Percentiles rank a stretch among this genome's conserved stretches.
Conservation (phyloP, 37 sponge, comb jelly and placozoan genomes). For the Amphimedon queenslandica region DNA sequence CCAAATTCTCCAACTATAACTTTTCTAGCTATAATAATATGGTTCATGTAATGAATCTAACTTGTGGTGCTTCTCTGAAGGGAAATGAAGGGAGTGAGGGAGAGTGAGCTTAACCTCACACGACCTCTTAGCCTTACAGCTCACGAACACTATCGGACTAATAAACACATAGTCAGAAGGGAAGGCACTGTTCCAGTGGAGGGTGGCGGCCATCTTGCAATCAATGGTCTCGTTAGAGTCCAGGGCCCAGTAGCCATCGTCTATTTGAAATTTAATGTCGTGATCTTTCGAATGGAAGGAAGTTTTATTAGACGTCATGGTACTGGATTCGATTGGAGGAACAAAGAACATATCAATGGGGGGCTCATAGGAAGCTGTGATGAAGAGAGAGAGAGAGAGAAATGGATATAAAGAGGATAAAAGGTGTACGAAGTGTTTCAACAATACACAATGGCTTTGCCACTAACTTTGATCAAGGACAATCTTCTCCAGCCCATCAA, state of each 20-base stretch:
- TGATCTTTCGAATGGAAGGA: constrained; percentile 13
- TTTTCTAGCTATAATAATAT: too few species aligned
- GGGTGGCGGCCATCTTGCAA: constrained; percentile 30
- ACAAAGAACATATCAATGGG: constrained; percentile 37
- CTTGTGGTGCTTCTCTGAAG: not conserved
- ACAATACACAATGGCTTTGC: not conserved
- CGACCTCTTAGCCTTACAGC: constrained; percentile 13
- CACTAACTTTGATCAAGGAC: not conserved
- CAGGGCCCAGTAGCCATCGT: constrained; percentile 2
- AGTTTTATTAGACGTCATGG: not conserved
- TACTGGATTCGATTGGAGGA: not conserved
- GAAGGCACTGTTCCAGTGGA: constrained; percentile 12
- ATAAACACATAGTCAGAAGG: constrained; percentile 27
- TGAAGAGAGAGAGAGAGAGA: not conserved
- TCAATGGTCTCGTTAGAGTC: not conserved
- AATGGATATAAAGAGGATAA: not conserved
- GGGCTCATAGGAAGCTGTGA: constrained; percentile 36
- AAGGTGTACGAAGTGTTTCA: not conserved
- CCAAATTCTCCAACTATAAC: too few species aligned
- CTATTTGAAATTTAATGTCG: constrained; percentile 16
- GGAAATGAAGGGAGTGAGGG: constrained; percentile 14
- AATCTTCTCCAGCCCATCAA: not conserved
- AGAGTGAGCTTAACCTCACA: constrained; percentile 19
- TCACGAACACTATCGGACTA: constrained; percentile 51
- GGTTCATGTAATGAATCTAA: too few species aligned